phyloP scores from a whole-genome alignment of 2,888 invertebrate genomes.

The Actias luna region DNA sequence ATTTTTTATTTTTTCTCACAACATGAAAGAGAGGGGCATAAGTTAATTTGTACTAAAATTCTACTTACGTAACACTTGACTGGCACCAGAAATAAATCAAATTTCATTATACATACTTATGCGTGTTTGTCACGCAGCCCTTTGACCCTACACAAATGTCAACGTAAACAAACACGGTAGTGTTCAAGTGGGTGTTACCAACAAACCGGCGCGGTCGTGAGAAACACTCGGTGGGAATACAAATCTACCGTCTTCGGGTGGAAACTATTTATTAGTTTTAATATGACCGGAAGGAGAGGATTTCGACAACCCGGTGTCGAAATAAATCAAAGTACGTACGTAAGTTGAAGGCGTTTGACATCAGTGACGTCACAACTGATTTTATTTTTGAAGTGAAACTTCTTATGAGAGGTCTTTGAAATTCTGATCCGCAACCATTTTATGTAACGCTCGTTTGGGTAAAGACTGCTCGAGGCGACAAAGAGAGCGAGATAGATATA shows the following conservation, averaged over 20 bases:
- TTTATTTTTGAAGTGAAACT: no score
- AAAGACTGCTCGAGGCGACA: no score
- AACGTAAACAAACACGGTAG: constrained; percentile 1
- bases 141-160: background rate
- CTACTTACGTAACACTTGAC: background rate
- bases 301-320: background rate
- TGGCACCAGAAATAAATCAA: background rate
- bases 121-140: background rate
- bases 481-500: no score
- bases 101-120: background rate
- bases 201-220: background rate
- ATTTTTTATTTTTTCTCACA: no score
- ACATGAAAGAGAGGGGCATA: no score
- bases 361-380: no score
- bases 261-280: background rate
- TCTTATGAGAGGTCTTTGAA: no score
- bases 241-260: background rate
- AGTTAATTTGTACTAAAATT: no score
- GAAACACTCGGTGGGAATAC: constrained; percentile 2
- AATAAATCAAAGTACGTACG: background rate
- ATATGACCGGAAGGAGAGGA: constrained; percentile 4
- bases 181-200: background rate
- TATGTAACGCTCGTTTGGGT: no score
- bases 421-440: no score
- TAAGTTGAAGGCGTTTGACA: background rate